Conservation (phyloP, 1,140 invertebrate genomes). For the Samia ricini region DNA sequence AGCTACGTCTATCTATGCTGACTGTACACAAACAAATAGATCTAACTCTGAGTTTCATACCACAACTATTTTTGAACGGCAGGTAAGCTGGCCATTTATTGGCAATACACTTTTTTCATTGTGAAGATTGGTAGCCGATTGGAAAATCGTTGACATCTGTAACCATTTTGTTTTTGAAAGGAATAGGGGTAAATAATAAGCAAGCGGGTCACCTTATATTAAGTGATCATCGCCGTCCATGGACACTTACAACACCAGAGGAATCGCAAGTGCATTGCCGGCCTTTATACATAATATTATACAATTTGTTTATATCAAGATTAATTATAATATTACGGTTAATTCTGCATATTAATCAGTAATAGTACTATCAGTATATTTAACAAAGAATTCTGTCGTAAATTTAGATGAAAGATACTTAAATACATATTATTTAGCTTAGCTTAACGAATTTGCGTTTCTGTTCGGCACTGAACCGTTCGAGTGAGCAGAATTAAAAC, state of each 20-base stretch:
- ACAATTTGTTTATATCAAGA: not conserved
- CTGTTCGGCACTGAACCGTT: too few species aligned
- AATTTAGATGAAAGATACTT: too few species aligned
- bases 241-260: too few species aligned
- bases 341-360: not conserved
- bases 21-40: conserved; percentile 23
- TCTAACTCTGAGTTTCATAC: conserved; percentile 16
- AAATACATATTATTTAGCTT: too few species aligned
- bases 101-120: conserved; percentile 47
- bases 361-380: too few species aligned
- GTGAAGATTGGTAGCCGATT: conserved; percentile 48
- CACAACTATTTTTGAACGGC: conserved; percentile 42
- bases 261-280: too few species aligned
- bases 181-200: too few species aligned
- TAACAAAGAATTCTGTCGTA: too few species aligned
- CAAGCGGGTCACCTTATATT: too few species aligned
- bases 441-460: too few species aligned
- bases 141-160: conserved; percentile 60
- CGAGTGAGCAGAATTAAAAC: too few species aligned
- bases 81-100: conserved; percentile 46
- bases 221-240: too few species aligned
- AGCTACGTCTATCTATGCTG: conserved; percentile 14
- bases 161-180: not conserved
- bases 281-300: not conserved
- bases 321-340: not conserved